Evolutionary conservation across 1,140 invertebrate genomes (phyloP), one percentile per base, ranked within the genome.

Genomic region (Camponotus pennsylvanicus): DNA sequence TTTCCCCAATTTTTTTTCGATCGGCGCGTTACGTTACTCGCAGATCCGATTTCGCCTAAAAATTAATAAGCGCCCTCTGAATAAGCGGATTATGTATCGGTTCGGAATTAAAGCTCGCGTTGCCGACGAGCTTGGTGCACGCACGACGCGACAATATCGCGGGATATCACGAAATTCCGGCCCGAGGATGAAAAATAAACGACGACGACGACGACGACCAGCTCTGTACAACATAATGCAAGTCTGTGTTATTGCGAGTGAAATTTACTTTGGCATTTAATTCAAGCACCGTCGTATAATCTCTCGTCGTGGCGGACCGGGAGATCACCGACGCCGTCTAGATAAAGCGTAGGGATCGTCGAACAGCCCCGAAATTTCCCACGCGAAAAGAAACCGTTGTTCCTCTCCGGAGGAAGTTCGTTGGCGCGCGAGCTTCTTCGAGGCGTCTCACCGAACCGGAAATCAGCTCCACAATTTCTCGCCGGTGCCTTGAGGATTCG

Each of bases 21-120:
- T 45, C 85, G 27, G 4, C 42, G 49, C 40, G 55, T 83, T 42
- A 55, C 66, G 63, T 61, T 45, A 27, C 59, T 61, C 40, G 67
- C 7, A 11, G 55, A 83, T 89, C 64, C 70, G 70, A 89, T 89
- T 78, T 78, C 21, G 21, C 49, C 66, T 61, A 87, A 87, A 89
- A 89, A 90, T 87, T 86, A 89, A 90, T 86, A 87, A 89, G 69
- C 88, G 61, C 55, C 37, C 63, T 27, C 59, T 37, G 66, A 63
- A 63, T 84, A 89, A 90, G 88, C 86, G 88, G 88, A 89, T 90
- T 87, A 87, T 27, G 27, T 80, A 49, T 27, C 61, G 78, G 42
- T 77, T 70, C 57, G 70, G 49, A 70, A 89, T 89, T 86, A 87
- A 87, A 89, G 59, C 88, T 83, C 88, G 67, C 59, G 75, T 66